Base-by-base conservation (phyloP, 1,140 invertebrate species). In the Spodoptera frugiperda region DNA sequence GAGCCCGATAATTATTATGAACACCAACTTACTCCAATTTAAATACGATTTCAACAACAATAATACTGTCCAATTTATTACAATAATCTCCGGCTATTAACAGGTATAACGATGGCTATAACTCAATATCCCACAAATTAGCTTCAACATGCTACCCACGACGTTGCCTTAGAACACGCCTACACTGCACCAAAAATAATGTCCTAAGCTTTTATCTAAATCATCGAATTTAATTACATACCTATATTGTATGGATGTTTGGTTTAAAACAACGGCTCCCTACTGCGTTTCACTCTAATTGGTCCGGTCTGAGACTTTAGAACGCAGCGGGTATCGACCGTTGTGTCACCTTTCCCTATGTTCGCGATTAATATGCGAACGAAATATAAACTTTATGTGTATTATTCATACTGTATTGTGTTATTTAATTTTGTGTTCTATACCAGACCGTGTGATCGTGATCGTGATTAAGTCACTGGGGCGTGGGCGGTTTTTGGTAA, bases 201-300 rank as follows among this genome's bases (percentile, higher is more conserved):
- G 17, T 48, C 44, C 44, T 44, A 21, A 48, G 33, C 39, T 9
- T 65, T 21, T 19, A 65, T 21, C 15, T 48, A 65, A 65, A 63
- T 71, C 19, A 77, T 77, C 44, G 65, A 74, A 68, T 74, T 76
- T 79, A 79, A 77, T 77, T 78, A 76, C 67, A 63, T 51, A 51
- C 10, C 48, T 39, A 4, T 15, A 14, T 33, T n/a, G 44, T 67
- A 78, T 51, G 81, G 77, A 76, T 53, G 46, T 71, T 19, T 55
- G 15, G 61, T 65, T 19, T 65, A 48, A 75, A 78, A 78, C 63
- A 77, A 79, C 68, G 70, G 67, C 63, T 15, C 68, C 85, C 83
- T 68, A 79, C 82, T 80, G 82, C 19, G 81, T 63, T 67, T 59
- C 72, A 54, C 57, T 79, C 80, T 84, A 87, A 87, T 87, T 84